Percentiles rank a stretch among this genome's conserved stretches.
phyloP scores from a whole-genome alignment of 2,113 vertebrate genomes.

The Bubalus kerabau region DNA sequence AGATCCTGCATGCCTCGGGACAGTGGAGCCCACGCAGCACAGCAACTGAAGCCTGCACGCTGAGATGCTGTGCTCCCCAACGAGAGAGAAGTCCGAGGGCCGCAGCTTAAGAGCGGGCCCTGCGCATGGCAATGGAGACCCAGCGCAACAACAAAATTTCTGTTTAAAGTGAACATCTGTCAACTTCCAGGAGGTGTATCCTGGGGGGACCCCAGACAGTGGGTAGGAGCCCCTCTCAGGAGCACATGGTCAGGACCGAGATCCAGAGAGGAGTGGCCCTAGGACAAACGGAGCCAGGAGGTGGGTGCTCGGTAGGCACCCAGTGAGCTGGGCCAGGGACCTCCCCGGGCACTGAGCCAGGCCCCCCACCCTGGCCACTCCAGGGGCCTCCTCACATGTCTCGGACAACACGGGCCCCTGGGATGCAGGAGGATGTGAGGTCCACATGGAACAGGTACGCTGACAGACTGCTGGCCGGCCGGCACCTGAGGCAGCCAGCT shows the following conservation, averaged over 20 bases:
- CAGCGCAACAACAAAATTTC: fast-evolving
- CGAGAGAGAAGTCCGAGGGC: fast-evolving
- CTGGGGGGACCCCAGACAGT: background rate
- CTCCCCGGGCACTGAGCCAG: fast-evolving
- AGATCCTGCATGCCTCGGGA: background rate
- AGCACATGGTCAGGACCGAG: background rate
- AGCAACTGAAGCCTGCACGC: background rate
- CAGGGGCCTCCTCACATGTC: background rate
- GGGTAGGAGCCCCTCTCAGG: fast-evolving
- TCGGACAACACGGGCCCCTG: too few relatives aligned
- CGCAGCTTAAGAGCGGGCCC: background rate
- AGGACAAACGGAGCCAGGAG: background rate
- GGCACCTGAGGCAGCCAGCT: background rate
- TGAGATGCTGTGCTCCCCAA: fast-evolving
- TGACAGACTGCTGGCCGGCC: fast-evolving
- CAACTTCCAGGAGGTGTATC: fast-evolving
- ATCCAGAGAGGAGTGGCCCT: background rate
- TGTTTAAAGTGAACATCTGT: background rate
- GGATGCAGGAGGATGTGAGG: background rate
- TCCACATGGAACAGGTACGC: fast-evolving
- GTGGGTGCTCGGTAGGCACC: background rate
- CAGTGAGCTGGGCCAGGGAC: background rate
- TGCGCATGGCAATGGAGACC: background rate
- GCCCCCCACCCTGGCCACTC: too few relatives aligned
- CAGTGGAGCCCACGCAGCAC: background rate